Conservation (phyloP, 2,113 vertebrate species). For the Ondatra zibethicus region DNA sequence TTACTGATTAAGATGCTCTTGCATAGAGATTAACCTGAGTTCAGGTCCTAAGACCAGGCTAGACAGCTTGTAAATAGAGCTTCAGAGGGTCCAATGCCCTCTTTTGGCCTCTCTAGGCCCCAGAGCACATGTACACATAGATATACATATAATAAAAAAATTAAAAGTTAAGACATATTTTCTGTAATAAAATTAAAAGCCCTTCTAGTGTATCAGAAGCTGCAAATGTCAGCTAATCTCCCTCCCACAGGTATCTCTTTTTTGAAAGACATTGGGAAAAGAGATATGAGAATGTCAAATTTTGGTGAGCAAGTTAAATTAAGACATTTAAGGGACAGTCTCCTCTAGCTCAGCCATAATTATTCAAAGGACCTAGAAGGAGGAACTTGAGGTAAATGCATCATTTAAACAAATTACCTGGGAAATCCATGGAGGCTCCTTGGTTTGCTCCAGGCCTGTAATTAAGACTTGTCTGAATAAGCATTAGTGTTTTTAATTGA, state of each 20-base stretch:
- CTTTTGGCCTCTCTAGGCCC: not conserved
- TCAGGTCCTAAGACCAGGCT: not conserved
- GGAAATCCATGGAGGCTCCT: slow-evolving; percentile 49
- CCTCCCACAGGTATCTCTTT: not conserved
- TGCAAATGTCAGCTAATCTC: not conserved
- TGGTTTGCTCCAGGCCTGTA: slow-evolving; percentile 55
- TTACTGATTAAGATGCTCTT: not conserved
- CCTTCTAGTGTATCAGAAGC: not conserved
- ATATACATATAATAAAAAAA: not conserved
- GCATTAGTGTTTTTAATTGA: slow-evolving; percentile 67
- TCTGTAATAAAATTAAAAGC: not conserved
- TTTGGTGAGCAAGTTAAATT: slow-evolving; percentile 54
- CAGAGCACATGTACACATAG: not conserved
- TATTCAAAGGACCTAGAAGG: slow-evolving; percentile 51
- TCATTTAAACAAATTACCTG: slow-evolving; percentile 62
- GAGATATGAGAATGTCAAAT: slow-evolving; percentile 52
- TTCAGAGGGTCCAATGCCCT: not conserved
- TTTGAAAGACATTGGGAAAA: not conserved
- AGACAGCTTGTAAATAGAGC: not conserved
- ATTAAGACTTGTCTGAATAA: slow-evolving; percentile 76
- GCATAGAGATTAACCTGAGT: not conserved
- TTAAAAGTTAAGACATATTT: not conserved
- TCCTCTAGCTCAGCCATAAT: slow-evolving; percentile 51
- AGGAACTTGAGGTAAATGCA: slow-evolving; percentile 54
- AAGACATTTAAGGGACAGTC: slow-evolving; percentile 17